These are phyloP conservation scores for Ladona fulva DNA, from an alignment of 1,140 invertebrate genomes.

Conservation along the genomic window DNA sequence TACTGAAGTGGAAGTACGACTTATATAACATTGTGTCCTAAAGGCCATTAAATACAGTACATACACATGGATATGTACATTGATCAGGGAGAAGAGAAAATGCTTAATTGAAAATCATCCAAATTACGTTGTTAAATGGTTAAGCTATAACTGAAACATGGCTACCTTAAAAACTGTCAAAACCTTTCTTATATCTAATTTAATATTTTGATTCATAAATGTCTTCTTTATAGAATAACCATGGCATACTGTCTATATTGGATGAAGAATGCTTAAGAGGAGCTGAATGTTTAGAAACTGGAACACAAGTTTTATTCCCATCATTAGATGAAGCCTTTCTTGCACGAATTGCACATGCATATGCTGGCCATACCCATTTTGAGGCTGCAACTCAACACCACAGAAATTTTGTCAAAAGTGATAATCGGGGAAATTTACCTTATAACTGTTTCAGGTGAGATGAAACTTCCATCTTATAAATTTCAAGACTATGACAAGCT, in stretches of 20 bases:
- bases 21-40: too few relatives aligned
- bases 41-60: too few relatives aligned
- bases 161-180: too few relatives aligned
- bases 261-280: slow-evolving; percentile 64
- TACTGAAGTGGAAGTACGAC: too few relatives aligned
- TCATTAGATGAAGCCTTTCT: slow-evolving; percentile 58
- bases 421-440: slow-evolving; percentile 22
- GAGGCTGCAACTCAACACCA: slow-evolving; percentile 19
- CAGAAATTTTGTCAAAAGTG: slow-evolving; percentile 6
- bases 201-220: slow-evolving; percentile 14
- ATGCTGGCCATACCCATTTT: slow-evolving; percentile 39
- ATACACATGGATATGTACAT: too few relatives aligned
- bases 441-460: slow-evolving; percentile 30
- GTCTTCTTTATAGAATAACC: slow-evolving; percentile 32
- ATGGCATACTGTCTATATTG: slow-evolving; percentile 52
- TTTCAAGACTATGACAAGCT: too few relatives aligned
- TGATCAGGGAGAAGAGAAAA: too few relatives aligned
- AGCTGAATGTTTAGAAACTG: slow-evolving; percentile 38
- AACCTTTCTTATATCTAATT: too few relatives aligned
- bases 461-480: too few relatives aligned
- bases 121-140: too few relatives aligned
- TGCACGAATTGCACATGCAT: slow-evolving; percentile 56
- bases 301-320: background rate
- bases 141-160: too few relatives aligned
- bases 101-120: too few relatives aligned